Evolutionary conservation across 2,797 vertebrate genomes (phyloP), one percentile per base, ranked within the genome.

Genomic region (Australoheros facetus): DNA sequence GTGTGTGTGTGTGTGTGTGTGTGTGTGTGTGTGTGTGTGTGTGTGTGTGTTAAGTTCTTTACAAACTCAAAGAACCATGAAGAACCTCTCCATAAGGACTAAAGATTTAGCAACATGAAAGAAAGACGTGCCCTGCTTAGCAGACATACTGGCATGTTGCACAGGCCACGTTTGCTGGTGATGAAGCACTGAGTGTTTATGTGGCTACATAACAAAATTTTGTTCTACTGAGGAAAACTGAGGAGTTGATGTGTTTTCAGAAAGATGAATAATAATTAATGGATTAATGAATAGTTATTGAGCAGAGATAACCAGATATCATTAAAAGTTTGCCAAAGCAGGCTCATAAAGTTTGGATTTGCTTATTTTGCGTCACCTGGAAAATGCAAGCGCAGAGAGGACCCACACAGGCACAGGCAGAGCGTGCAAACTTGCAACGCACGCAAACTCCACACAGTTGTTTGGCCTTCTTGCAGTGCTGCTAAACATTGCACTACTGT

Each of bases 61-160:
- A 73, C 14, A 48, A 26, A 73, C 56, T 78, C 71, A 79, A 75
- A 80, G 56, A 59, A 28, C 69, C 17, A 60, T 28, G 37, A 58
- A 45, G 60, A 56, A 71, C n/a, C 77, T 78, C 75, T 71, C 56
- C 30, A 32, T 42, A 0, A 48, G 5, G 26, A 7, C 9, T 13
- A 14, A 5, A 58, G 45, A 51, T 75, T 74, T 34, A 62, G 73
- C 32, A 75, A 12, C 39, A 53, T 16, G 32, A 17, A 57, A 55
- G 10, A 73, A 37, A 62, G 51, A 59, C 2, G 3, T 1, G 5
- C 71, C 17, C 23, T 69, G 9, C 64, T 66, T 23, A 56, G 30
- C 56, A 6, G n/a, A 30, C 59, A 73, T 3, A 5, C 4, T 34
- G 0, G 13, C 37, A 30, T 73, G 71, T 21, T 54, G n/a, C 39